phyloP scores from a whole-genome alignment of 2,797 vertebrate species.

The Leuciscus waleckii region DNA sequence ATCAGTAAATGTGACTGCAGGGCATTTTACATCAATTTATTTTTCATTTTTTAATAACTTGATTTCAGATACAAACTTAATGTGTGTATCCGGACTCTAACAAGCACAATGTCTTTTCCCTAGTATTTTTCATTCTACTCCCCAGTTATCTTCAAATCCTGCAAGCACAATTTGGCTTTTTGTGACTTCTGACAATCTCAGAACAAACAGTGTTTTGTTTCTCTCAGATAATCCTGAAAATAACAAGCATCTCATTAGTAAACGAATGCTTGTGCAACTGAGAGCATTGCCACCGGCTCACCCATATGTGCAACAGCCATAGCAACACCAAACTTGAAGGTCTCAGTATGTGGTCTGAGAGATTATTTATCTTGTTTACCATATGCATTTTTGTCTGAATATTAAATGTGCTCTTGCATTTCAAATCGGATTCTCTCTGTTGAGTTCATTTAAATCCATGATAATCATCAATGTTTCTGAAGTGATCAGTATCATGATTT shows the following conservation, averaged over 20 bases:
- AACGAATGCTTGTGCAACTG: constrained; percentile 8
- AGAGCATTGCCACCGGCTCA: not conserved
- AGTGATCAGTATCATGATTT: not conserved
- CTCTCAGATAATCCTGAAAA: not conserved
- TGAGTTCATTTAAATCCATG: not conserved
- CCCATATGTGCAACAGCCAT: not conserved
- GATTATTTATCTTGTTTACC: not conserved
- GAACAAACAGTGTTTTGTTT: not conserved
- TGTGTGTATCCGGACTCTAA: not conserved
- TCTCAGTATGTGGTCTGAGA: not conserved
- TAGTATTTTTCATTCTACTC: not conserved
- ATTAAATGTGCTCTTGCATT: not conserved
- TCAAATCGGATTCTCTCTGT: not conserved
- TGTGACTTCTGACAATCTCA: not conserved
- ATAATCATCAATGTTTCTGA: not conserved
- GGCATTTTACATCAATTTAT: not conserved
- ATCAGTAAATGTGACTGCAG: not conserved
- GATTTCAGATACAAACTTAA: not conserved
- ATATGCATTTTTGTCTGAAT: constrained; percentile 3
- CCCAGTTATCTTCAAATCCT: not conserved
- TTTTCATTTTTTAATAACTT: not conserved
- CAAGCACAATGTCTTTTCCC: not conserved
- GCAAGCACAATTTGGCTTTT: not conserved
- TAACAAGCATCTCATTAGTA: constrained; percentile 12
- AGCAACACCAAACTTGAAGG: not conserved